phyloP scores from a whole-genome alignment of 2,888 invertebrate genomes.

The Pheosia gnoma region DNA sequence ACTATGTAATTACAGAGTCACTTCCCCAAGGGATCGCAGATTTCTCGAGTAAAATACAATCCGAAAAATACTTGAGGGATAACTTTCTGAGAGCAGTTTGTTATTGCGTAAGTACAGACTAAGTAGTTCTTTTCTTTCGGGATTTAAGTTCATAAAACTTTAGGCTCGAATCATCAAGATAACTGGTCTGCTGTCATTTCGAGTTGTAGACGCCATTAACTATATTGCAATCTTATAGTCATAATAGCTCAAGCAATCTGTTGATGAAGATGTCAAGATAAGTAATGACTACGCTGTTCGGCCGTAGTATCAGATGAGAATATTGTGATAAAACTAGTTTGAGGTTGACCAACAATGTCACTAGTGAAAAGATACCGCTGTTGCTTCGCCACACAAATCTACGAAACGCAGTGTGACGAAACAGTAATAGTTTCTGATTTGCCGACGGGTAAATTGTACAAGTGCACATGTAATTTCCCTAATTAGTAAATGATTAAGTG shows the following conservation, averaged over 20 bases:
- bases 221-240: slow-evolving; percentile 55
- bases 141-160: slow-evolving; percentile 22
- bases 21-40: slow-evolving; percentile 23
- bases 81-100: slow-evolving; percentile 18
- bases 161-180: slow-evolving; percentile 46
- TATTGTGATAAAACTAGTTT: slow-evolving; percentile 22
- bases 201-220: slow-evolving; percentile 59
- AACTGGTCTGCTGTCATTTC: slow-evolving; percentile 58
- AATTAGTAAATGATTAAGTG: not conserved
- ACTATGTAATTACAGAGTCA: slow-evolving; percentile 38
- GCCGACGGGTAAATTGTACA: too few species aligned
- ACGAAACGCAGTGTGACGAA: too few species aligned
- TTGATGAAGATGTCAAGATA: slow-evolving; percentile 61
- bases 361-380: too few species aligned
- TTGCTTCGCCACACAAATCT: too few species aligned
- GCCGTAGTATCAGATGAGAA: slow-evolving; percentile 31
- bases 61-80: slow-evolving; percentile 12
- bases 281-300: slow-evolving; percentile 41
- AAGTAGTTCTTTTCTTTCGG: slow-evolving; percentile 34
- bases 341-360: slow-evolving; percentile 17
- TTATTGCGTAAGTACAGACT: slow-evolving; percentile 14
- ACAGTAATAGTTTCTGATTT: too few species aligned
- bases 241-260: slow-evolving; percentile 45
- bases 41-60: slow-evolving; percentile 22
- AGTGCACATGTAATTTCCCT: not conserved